A percentile compares a stretch with the other conserved stretches of the same genome.
Evolutionary conservation across 2,113 vertebrate genomes (phyloP).

Genomic region (Campylomormyrus numenius): DNA sequence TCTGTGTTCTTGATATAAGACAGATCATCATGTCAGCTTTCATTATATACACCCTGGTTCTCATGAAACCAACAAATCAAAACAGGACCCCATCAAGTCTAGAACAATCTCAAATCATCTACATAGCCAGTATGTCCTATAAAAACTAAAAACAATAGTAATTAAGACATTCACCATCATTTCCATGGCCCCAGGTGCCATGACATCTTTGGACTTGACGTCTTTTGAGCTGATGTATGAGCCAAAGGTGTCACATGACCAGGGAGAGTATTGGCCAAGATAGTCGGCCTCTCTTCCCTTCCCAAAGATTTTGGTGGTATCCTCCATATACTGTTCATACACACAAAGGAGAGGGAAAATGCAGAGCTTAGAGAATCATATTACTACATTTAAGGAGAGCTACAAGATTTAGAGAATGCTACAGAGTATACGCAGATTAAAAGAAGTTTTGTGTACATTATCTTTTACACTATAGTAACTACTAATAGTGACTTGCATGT

Average conservation of each 20-base stretch:
- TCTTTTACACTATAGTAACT: neutral
- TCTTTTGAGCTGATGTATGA: conserved; percentile 98
- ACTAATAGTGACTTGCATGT: neutral
- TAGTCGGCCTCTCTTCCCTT: conserved; percentile 90
- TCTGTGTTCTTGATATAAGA: conserved; percentile 70
- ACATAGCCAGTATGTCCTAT: neutral
- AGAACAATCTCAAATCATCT: neutral
- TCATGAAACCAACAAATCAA: neutral
- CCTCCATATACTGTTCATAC: conserved; percentile 77
- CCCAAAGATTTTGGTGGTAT: conserved; percentile 75
- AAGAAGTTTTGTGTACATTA: neutral
- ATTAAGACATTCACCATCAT: conserved; percentile 71
- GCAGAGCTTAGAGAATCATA: neutral
- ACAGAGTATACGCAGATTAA: neutral
- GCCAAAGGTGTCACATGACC: conserved; percentile 97
- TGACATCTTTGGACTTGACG: conserved; percentile 90
- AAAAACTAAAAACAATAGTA: neutral
- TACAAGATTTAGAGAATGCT: neutral
- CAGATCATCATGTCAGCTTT: neutral
- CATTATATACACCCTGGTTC: neutral
- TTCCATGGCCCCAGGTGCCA: conserved; percentile 75
- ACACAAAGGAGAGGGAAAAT: conserved; percentile 21
- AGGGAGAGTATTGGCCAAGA: conserved; percentile 88
- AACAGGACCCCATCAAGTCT: neutral
- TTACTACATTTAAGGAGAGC: neutral